Evolutionary conservation across 2,888 invertebrate genomes (phyloP).

Genomic region (Glaucopsyche alexis): DNA sequence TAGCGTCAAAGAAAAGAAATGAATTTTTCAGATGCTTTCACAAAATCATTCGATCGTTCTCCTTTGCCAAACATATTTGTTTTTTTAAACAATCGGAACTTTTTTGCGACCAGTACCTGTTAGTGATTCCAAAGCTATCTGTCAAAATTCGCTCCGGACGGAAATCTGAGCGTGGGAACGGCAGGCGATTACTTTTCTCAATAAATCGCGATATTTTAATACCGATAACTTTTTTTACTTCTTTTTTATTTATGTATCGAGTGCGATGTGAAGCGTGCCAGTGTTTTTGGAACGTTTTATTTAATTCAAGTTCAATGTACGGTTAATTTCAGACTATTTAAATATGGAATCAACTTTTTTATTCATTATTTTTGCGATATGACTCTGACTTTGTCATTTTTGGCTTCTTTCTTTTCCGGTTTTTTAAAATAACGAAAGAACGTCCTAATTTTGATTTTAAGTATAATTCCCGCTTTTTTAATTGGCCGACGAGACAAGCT

Average conservation of each 20-base stretch:
- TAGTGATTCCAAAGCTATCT: constrained; percentile 70
- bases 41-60: too few species aligned
- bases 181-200: constrained; percentile 68
- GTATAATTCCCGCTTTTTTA: too few species aligned
- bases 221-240: constrained; percentile 50
- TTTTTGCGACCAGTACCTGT: constrained; percentile 63
- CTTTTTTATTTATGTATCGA: constrained; percentile 38
- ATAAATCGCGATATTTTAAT: constrained; percentile 66
- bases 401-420: neutral
- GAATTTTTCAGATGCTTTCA: neutral
- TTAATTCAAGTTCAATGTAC: neutral
- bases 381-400: neutral
- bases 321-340: neutral
- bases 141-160: constrained; percentile 79
- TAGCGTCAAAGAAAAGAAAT: neutral
- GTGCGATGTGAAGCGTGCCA: constrained; percentile 23
- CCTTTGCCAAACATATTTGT: neutral
- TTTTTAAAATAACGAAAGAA: neutral
- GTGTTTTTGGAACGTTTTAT: constrained; percentile 6
- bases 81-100: neutral
- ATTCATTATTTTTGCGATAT: neutral
- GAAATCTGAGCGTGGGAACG: constrained; percentile 74
- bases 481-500: too few species aligned
- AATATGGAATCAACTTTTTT: constrained; percentile 9
- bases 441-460: too few species aligned